Percentiles rank a stretch among this genome's conserved stretches.
phyloP scores from a whole-genome alignment of 2,797 vertebrate species.

The Eulemur mongoz region DNA sequence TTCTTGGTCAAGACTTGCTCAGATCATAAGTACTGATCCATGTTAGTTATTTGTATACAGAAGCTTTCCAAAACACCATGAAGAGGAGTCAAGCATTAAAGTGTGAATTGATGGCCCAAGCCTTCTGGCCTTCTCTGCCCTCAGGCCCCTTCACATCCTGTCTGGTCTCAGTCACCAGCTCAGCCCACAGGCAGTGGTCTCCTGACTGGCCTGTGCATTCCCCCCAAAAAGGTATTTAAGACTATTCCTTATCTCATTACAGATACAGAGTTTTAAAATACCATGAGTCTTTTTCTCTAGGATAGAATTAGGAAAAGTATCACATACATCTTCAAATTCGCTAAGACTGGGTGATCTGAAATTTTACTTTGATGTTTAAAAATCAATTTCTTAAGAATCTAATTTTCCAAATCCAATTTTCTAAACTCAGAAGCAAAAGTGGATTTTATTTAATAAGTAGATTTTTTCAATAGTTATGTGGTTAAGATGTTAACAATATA shows the following conservation, averaged over 20 bases:
- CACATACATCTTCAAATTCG: neutral
- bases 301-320: neutral
- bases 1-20: slow-evolving; percentile 29
- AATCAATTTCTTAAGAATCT: slow-evolving; percentile 11
- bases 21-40: neutral
- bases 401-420: slow-evolving; percentile 39
- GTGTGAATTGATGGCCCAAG: neutral
- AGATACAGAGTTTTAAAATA: neutral
- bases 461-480: neutral
- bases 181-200: neutral
- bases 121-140: neutral
- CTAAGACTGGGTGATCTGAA: neutral
- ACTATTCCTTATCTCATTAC: neutral
- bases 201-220: neutral
- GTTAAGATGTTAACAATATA: neutral
- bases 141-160: neutral
- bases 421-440: slow-evolving; percentile 45
- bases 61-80: neutral
- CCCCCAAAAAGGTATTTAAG: neutral
- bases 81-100: neutral
- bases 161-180: neutral
- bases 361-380: slow-evolving; percentile 40
- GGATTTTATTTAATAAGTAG: slow-evolving; percentile 6
- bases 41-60: neutral
- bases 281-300: neutral